Evolutionary conservation across 2,888 invertebrate species (phyloP).

Genomic region (Tachystola acroxantha): DNA sequence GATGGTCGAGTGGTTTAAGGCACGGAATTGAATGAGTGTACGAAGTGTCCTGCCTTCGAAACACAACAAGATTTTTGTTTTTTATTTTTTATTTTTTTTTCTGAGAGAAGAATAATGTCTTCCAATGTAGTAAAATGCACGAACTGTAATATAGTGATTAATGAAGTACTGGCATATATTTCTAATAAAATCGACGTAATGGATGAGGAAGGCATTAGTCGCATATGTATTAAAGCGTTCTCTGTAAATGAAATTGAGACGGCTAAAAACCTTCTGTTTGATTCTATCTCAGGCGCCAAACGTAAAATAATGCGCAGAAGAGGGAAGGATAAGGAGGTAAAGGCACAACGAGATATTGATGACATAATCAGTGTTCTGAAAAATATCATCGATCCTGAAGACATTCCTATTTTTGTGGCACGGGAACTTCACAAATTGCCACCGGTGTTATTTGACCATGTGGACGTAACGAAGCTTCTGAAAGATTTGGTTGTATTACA

Average conservation of each 20-base stretch:
- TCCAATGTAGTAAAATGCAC: slow-evolving; percentile 7
- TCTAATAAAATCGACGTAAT: slow-evolving; percentile 14
- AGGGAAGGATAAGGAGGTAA: too few species aligned
- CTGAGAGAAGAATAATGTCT: too few species aligned
- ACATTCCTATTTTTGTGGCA: slow-evolving; percentile 13
- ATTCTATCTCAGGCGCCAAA: slow-evolving; percentile 8
- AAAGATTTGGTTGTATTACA: slow-evolving; percentile 11
- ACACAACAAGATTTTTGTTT: too few species aligned
- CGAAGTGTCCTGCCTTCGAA: too few species aligned
- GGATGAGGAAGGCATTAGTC: slow-evolving; percentile 13
- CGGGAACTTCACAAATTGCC: slow-evolving; percentile 14
- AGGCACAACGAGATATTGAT: slow-evolving; percentile 13
- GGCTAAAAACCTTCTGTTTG: slow-evolving; percentile 15
- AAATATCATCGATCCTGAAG: slow-evolving; percentile 12
- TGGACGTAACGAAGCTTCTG: slow-evolving; percentile 12
- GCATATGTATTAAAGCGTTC: slow-evolving; percentile 14
- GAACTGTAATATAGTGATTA: slow-evolving; percentile 13
- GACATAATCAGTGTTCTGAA: slow-evolving; percentile 15
- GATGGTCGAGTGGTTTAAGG: too few species aligned
- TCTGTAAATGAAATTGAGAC: slow-evolving; percentile 11
- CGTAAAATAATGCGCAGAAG: slow-evolving; percentile 9
- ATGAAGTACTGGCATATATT: slow-evolving; percentile 13
- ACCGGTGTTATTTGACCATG: slow-evolving; percentile 16
- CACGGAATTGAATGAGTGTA: too few species aligned
- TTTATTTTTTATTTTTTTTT: too few species aligned